These are phyloP conservation scores for Phalacrocorax brasilianus DNA, from an alignment of 2,113 vertebrate genomes.

Conservation along the genomic window DNA sequence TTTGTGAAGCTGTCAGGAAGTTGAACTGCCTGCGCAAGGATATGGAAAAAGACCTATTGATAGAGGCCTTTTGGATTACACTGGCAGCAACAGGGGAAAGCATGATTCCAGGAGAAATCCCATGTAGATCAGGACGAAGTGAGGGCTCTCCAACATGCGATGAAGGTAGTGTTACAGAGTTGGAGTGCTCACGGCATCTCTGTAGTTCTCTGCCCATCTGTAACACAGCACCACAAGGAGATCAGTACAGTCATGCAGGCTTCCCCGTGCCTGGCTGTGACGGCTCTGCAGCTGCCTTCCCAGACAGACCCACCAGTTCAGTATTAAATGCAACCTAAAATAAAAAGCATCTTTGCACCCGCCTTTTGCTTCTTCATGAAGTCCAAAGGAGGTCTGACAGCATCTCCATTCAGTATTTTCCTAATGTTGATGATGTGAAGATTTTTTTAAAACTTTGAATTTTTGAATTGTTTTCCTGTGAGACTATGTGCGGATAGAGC, in stretches of 20 bases:
- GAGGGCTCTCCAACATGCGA: accelerated
- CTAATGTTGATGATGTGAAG: not conserved
- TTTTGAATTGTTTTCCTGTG: not conserved
- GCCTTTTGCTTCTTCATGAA: not conserved
- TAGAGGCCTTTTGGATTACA: not conserved
- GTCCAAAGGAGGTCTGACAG: not conserved
- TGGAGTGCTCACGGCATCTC: not conserved
- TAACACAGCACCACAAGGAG: not conserved
- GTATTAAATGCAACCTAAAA: not conserved
- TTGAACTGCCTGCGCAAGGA: not conserved
- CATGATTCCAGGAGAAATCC: not conserved
- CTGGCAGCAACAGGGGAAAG: accelerated
- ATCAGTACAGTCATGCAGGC: not conserved
- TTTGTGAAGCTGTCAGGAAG: not conserved
- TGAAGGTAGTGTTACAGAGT: not conserved
- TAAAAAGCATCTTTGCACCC: not conserved
- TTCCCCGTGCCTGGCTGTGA: not conserved
- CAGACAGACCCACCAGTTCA: not conserved
- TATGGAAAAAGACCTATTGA: not conserved
- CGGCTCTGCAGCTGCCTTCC: not conserved
- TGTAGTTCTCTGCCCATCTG: not conserved
- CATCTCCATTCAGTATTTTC: not conserved
- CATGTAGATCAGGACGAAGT: not conserved
- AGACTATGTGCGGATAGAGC: not conserved
- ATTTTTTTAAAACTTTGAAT: not conserved